phyloP scores from a whole-genome alignment of 2,888 invertebrate species.

The Amitus sp. region DNA sequence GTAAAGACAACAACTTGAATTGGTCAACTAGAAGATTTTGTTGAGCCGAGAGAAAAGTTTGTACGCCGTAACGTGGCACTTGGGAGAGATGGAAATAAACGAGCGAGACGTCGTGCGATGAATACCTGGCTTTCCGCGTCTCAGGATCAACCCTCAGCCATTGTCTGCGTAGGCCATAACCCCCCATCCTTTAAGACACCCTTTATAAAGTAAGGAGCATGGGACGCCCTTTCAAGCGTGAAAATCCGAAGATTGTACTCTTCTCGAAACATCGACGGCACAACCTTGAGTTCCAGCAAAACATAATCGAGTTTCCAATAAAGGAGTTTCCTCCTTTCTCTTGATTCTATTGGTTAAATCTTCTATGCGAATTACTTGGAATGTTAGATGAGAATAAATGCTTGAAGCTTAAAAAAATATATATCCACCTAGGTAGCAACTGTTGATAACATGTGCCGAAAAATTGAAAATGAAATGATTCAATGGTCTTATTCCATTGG shows the following conservation, averaged over 20 bases:
- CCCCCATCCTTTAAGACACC: not conserved
- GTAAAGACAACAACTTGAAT: constrained; percentile 4
- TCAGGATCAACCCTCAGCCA: constrained; percentile 15
- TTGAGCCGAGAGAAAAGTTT: constrained; percentile 29
- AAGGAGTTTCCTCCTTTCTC: too few relatives aligned
- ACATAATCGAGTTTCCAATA: constrained; percentile 17
- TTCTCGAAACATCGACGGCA: constrained; percentile 20
- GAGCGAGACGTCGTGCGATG: constrained; percentile 33
- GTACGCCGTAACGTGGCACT: constrained; percentile 22
- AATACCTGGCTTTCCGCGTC: constrained; percentile 15
- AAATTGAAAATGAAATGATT: too few relatives aligned
- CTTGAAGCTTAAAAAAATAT: too few relatives aligned
- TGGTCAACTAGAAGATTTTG: constrained; percentile 23
- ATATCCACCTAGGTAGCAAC: too few relatives aligned
- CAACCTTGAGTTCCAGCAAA: not conserved
- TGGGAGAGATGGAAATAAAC: constrained; percentile 36
- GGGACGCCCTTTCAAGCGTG: constrained; percentile 12
- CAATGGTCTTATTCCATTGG: too few relatives aligned
- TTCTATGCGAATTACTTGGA: too few relatives aligned
- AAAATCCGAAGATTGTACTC: constrained; percentile 23
- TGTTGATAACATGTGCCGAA: too few relatives aligned
- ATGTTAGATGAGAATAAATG: too few relatives aligned
- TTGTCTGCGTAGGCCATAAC: constrained; percentile 16
- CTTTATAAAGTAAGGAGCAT: constrained; percentile 1
- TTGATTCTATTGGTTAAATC: too few relatives aligned